Percentiles rank a stretch among this genome's conserved stretches.
phyloP scores from a whole-genome alignment of 2,888 invertebrate species.

The Callimorpha dominula region DNA sequence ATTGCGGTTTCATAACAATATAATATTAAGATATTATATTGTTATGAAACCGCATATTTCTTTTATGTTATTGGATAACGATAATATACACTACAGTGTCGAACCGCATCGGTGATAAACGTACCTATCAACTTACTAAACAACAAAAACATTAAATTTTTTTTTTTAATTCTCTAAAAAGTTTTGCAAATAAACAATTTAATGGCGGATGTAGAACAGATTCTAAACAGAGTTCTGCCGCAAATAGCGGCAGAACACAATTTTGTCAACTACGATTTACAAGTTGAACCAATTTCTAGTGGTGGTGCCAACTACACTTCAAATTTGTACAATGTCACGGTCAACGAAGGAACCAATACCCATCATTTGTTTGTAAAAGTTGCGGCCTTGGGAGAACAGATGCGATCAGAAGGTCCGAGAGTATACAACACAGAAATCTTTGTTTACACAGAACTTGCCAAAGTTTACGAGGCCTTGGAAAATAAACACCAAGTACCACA shows the following conservation, averaged over 20 bases:
- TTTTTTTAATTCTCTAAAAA: slow-evolving; percentile 63
- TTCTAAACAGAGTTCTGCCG: not conserved
- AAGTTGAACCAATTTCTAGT: slow-evolving; percentile 25
- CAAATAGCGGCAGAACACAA: slow-evolving; percentile 29
- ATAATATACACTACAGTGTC: slow-evolving; percentile 12
- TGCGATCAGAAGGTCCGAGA: slow-evolving; percentile 10
- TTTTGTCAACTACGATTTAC: slow-evolving; percentile 23
- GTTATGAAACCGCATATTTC: no score
- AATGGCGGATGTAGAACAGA: slow-evolving; percentile 6
- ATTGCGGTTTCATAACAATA: no score
- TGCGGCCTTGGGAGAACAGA: slow-evolving; percentile 22
- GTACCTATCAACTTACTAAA: no score
- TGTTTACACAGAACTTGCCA: slow-evolving; percentile 38
- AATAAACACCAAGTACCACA: slow-evolving; percentile 32
- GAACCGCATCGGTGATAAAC: not conserved
- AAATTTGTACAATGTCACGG: slow-evolving; percentile 21
- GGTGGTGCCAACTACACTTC: slow-evolving; percentile 45
- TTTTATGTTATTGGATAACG: no score
- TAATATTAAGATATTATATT: no score
- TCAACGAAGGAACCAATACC: slow-evolving; percentile 14
- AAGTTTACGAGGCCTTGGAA: slow-evolving; percentile 39
- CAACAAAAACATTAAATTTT: no score
- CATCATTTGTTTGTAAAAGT: slow-evolving; percentile 38
- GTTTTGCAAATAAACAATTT: slow-evolving; percentile 47
- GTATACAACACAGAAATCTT: slow-evolving; percentile 38